Conservation (phyloP, 2,888 invertebrate genomes). For the Trichacis sp. region DNA sequence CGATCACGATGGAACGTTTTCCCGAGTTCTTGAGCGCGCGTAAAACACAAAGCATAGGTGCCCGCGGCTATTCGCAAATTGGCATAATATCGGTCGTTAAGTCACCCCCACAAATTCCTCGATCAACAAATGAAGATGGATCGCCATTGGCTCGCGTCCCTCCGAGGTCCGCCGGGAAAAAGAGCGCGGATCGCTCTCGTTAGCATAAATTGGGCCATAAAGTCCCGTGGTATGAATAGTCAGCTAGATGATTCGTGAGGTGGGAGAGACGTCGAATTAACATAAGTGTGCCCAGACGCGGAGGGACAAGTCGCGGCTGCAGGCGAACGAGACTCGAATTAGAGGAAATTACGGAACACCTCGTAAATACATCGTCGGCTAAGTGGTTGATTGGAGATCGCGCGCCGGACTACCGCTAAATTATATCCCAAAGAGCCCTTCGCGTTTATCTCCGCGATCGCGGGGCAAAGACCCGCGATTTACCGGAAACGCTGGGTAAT, state of each 20-base stretch:
- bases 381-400: constrained; percentile 68
- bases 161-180: constrained; percentile 23
- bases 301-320: constrained; percentile 2
- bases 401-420: constrained; percentile 67
- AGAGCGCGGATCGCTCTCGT: constrained; percentile 11
- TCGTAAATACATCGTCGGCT: constrained; percentile 68
- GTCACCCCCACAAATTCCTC: constrained; percentile 9
- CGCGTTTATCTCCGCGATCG: constrained; percentile 53
- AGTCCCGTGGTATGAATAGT: constrained; percentile 5
- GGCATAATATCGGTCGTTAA: constrained; percentile 26
- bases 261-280: constrained; percentile 44
- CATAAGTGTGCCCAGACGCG: constrained; percentile 49
- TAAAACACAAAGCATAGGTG: not conserved
- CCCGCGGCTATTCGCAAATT: constrained; percentile 5
- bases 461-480: too few species aligned
- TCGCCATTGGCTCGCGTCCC: constrained; percentile 38
- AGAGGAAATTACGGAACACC: constrained; percentile 68
- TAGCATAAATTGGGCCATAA: constrained; percentile 11
- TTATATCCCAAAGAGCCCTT: constrained; percentile 64
- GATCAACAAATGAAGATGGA: constrained; percentile 53
- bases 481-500: too few species aligned
- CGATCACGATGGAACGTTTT: too few species aligned
- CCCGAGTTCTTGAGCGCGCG: too few species aligned
- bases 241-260: constrained; percentile 23
- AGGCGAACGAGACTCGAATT: constrained; percentile 54